Percentiles rank a stretch among this genome's conserved stretches.
Evolutionary conservation across 2,888 invertebrate genomes (phyloP).

Genomic region (Tyria jacobaeae): DNA sequence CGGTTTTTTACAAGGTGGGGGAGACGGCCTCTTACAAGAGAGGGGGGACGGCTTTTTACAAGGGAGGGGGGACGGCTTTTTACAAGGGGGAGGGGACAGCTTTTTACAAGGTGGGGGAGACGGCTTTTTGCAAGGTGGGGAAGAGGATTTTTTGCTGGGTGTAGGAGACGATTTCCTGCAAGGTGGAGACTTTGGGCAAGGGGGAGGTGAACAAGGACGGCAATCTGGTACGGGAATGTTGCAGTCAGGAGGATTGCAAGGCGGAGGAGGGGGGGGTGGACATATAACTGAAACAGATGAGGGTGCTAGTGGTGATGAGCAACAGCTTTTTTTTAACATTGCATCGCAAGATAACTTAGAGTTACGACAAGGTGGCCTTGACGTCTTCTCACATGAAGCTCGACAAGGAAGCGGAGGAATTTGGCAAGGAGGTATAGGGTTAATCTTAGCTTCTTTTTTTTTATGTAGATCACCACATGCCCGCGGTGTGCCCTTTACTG

Average conservation of each 20-base stretch:
- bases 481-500: slow-evolving; percentile 44
- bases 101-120: background rate
- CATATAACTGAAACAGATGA: background rate
- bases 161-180: background rate
- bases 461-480: background rate
- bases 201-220: too few relatives aligned
- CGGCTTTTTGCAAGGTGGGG: background rate
- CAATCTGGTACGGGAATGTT: too few relatives aligned
- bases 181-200: background rate
- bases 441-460: slow-evolving; percentile 33
- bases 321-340: background rate
- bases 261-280: background rate
- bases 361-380: slow-evolving; percentile 44
- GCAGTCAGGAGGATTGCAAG: background rate
- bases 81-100: background rate
- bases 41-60: background rate
- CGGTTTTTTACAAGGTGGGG: background rate
- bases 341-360: slow-evolving; percentile 27
- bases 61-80: background rate
- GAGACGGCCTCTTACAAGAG: background rate
- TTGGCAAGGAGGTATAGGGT: slow-evolving; percentile 39
- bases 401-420: slow-evolving; percentile 45
- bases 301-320: background rate
- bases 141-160: background rate
- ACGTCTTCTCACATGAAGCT: slow-evolving; percentile 39